Evolutionary conservation across 2,797 vertebrate species (phyloP), one percentile per base, ranked within the genome.

Genomic region (Myripristis murdjan): DNA sequence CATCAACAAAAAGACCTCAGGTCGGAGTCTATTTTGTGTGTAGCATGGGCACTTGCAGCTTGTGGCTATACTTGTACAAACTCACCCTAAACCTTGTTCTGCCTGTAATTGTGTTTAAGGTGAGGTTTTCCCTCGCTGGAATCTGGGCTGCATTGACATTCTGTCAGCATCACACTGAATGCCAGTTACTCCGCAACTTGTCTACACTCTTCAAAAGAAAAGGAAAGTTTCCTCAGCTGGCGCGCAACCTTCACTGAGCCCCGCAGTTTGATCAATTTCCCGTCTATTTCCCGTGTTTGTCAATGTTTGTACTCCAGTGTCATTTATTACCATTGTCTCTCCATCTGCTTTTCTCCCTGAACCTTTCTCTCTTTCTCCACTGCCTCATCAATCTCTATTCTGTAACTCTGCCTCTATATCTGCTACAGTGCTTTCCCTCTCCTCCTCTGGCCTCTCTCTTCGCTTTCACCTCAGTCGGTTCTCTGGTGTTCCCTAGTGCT

Each of bases 301-400:
- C 68, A 64, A 31, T 80, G 71, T 75, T 78, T 70, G 20, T 44
- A 35, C 28, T 59, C 41, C 51, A 44, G 37, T 51, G 37, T 39
- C 52, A 75, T 79, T 79, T 78, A 53, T 75, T 68, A 48, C 64
- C 24, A 68, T 65, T 64, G 33, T 35, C 61, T 73, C 59, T 70
- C 64, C 46, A 57, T 74, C 77, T 66, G 59, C 43, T 61, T 51
- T 59, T 47, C 51, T 64, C 70, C 55, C 54, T 55, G 47, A 33
- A 24, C 46, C 59, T 35, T 46, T 44, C 54, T 57, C 35, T 56
- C 47, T 63, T 48, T 59, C 64, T 51, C 70, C 44, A 67, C 22
- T 3, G 1, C 64, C 75, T 82, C 88, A 86, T 87, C 79, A 84
- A 84, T 88, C 84, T 87, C 79, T 66, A 86, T 87, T 83, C 64